Percentiles rank a stretch among this genome's conserved stretches.
These are phyloP conservation scores for Drosophila willistoni DNA, from an alignment of 1,140 invertebrate species.

Conservation along the genomic window DNA sequence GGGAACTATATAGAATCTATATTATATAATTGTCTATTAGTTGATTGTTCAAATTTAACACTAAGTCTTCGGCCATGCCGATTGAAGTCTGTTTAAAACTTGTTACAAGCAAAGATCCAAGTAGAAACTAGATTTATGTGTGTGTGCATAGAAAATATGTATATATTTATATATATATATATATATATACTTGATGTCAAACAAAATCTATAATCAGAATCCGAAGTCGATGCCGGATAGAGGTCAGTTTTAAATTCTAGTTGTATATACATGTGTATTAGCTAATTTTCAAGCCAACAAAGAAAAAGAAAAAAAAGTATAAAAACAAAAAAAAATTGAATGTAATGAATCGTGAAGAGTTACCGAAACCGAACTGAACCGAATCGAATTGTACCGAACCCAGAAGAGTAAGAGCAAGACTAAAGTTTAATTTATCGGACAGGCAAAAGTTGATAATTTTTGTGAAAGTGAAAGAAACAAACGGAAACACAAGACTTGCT, in stretches of 20 bases:
- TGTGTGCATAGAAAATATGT: constrained; percentile 33
- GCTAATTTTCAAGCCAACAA: constrained; percentile 7
- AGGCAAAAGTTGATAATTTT: constrained; percentile 30
- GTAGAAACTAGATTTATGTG: constrained; percentile 24
- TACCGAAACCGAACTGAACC: constrained; percentile 5
- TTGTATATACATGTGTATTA: constrained; percentile 8
- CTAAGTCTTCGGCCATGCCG: neutral
- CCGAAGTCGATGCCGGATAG: neutral
- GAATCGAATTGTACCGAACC: constrained; percentile 8
- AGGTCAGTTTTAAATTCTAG: constrained; percentile 1
- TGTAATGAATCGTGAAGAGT: neutral
- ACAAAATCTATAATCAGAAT: constrained; percentile 25
- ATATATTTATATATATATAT: too few relatives aligned
- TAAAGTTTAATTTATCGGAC: constrained; percentile 11
- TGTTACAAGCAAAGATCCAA: constrained; percentile 25
- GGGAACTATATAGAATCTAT: constrained; percentile 66
- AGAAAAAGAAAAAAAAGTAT: neutral
- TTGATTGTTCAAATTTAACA: constrained; percentile 67
- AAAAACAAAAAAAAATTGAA: neutral
- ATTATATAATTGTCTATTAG: constrained; percentile 70
- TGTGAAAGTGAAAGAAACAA: constrained; percentile 15
- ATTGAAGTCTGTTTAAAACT: constrained; percentile 17
- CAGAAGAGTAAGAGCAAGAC: constrained; percentile 30
- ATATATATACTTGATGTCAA: constrained; percentile 41
- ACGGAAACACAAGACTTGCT: constrained; percentile 39